A percentile compares a stretch with the other conserved stretches of the same genome.
Conservation (phyloP, 1,140 invertebrate species). For the Sinella curviseta region DNA sequence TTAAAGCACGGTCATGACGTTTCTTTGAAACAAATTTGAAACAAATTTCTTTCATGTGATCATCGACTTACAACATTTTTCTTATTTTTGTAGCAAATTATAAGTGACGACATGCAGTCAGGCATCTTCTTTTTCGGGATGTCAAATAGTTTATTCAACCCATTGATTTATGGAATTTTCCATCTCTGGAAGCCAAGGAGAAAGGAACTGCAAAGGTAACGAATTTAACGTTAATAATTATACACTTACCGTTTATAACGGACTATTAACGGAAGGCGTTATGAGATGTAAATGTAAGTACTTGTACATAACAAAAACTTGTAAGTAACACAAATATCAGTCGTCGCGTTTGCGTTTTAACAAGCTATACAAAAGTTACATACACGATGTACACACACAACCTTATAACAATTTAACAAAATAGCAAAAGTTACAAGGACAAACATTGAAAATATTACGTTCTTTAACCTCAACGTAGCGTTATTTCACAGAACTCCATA, state of each 20-base stretch:
- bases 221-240: not conserved
- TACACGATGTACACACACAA: too few species aligned
- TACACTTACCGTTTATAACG: not conserved
- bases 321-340: too few species aligned
- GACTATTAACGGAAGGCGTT: not conserved
- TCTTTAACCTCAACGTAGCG: too few species aligned
- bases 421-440: too few species aligned
- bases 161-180: constrained; percentile 83
- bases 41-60: too few species aligned
- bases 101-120: constrained; percentile 38
- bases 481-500: too few species aligned
- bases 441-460: too few species aligned
- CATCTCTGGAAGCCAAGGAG: constrained; percentile 64
- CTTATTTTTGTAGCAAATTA: constrained; percentile 27
- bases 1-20: too few species aligned
- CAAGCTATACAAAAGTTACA: too few species aligned
- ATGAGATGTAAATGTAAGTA: not conserved
- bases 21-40: too few species aligned
- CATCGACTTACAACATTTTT: constrained; percentile 23
- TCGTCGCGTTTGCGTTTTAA: too few species aligned
- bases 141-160: constrained; percentile 83
- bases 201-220: constrained; percentile 48
- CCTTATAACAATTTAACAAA: too few species aligned
- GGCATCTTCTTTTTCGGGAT: constrained; percentile 74
- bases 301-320: not conserved